These are phyloP conservation scores for Chloroceryle aenea DNA, from an alignment of 2,113 vertebrate species.

Conservation along the genomic window DNA sequence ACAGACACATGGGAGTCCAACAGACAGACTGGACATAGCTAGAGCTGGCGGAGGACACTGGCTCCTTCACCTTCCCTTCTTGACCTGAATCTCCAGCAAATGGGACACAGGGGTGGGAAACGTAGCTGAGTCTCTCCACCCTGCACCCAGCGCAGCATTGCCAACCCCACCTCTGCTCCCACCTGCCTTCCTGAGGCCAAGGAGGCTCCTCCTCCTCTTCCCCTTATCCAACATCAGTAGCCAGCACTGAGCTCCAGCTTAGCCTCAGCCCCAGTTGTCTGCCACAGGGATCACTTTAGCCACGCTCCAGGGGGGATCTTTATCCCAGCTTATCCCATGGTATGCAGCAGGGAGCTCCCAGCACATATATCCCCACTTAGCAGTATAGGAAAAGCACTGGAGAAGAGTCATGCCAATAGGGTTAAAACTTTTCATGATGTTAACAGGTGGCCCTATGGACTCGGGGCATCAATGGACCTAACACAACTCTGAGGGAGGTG, in stretches of 20 bases:
- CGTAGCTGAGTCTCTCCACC: rapidly evolving
- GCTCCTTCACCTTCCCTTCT: rapidly evolving
- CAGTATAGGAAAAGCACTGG: background rate
- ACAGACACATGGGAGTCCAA: background rate
- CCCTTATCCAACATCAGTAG: background rate
- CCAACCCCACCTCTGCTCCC: background rate
- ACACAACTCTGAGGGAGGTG: rapidly evolving
- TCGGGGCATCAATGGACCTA: background rate
- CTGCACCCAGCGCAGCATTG: background rate
- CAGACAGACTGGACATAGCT: rapidly evolving
- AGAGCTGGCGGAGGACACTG: background rate
- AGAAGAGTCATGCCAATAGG: background rate
- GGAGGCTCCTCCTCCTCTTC: background rate
- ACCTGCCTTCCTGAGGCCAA: rapidly evolving
- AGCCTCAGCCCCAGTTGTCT: conserved; percentile 30
- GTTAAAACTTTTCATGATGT: background rate
- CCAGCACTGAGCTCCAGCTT: background rate
- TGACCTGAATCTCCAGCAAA: background rate
- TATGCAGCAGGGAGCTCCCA: background rate
- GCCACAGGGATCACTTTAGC: background rate
- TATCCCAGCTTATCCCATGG: conserved; percentile 1
- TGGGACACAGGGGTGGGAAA: rapidly evolving
- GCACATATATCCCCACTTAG: conserved; percentile 52
- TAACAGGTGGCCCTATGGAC: background rate
- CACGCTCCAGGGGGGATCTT: background rate